Conservation (phyloP, 35 echinoderm and acorn worm species). For the Holothuria glaberrima region DNA sequence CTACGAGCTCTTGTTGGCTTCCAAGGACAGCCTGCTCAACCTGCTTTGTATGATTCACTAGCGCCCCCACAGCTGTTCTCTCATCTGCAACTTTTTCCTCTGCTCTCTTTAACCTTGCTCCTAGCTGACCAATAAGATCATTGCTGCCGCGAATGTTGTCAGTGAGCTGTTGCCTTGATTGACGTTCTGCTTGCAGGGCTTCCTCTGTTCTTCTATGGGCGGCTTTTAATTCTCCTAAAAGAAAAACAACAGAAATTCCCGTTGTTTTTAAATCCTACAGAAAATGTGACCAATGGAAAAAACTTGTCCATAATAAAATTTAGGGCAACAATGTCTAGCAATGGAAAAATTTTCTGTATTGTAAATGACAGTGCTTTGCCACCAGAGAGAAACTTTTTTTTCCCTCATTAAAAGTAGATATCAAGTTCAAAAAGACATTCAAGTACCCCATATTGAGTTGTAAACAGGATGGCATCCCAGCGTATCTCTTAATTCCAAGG, state of each 20-base stretch:
- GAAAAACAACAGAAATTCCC: background rate
- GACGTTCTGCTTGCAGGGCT: constrained; percentile 68
- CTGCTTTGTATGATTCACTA: constrained; percentile 99
- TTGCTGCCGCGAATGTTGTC: constrained; percentile 96
- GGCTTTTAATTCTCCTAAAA: constrained; percentile 86
- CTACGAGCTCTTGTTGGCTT: constrained; percentile 92
- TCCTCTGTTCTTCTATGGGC: constrained; percentile 85
- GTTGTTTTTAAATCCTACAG: too few species aligned
- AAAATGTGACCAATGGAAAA: too few species aligned
- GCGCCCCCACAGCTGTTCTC: constrained; percentile 89
- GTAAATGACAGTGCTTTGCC: too few species aligned
- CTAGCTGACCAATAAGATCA: constrained; percentile 97
- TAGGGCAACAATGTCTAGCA: too few species aligned
- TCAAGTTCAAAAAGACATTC: too few species aligned
- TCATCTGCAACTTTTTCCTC: constrained; percentile 95
- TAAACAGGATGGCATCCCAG: too few species aligned
- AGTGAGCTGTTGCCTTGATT: constrained; percentile 82
- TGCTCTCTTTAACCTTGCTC: constrained; percentile 89
- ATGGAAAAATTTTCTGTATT: background rate
- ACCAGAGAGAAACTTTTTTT: too few species aligned
- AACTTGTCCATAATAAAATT: too few species aligned
- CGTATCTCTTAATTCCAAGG: too few species aligned
- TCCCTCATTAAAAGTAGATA: too few species aligned
- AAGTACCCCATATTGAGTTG: too few species aligned
- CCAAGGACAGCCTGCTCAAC: constrained; percentile 97